Evolutionary conservation across 1,140 invertebrate species (phyloP).

Genomic region (Listronotus oregonensis): DNA sequence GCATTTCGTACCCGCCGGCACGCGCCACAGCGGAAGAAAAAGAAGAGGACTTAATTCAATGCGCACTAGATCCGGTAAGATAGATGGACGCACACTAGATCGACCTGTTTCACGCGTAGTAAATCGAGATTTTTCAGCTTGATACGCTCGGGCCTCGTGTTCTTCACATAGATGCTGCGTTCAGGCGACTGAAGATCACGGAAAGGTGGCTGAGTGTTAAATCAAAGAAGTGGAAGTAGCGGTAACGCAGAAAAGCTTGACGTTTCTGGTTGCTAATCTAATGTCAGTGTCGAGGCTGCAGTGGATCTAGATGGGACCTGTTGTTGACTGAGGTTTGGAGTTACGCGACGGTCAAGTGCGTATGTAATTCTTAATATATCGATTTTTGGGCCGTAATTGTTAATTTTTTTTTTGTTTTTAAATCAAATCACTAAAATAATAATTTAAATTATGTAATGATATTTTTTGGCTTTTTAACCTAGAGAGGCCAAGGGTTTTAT

Average conservation of each 20-base stretch:
- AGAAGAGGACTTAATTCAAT: constrained; percentile 13
- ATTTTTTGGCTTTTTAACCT: no score
- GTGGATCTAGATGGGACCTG: background rate
- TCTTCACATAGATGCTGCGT: constrained; percentile 25
- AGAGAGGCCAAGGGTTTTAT: no score
- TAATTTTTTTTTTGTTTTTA: no score
- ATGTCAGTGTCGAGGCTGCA: constrained; percentile 29
- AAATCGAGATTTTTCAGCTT: constrained; percentile 12
- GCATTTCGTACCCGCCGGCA: constrained; percentile 6
- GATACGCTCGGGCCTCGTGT: background rate
- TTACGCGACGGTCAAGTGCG: background rate
- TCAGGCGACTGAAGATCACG: constrained; percentile 29
- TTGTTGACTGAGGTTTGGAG: background rate
- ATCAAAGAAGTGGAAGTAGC: constrained; percentile 35
- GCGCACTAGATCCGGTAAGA: constrained; percentile 12
- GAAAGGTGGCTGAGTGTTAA: constrained; percentile 30
- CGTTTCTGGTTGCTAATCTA: constrained; percentile 16
- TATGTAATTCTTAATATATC: background rate
- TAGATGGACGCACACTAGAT: constrained; percentile 17
- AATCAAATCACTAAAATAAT: no score
- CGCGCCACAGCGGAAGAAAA: constrained; percentile 25
- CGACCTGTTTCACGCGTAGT: constrained; percentile 14
- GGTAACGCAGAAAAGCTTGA: constrained; percentile 22
- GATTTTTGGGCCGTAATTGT: no score
- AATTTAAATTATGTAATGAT: no score